Conservation (phyloP, 37 sponge, comb jelly and placozoan species). For the Agelas oroides region DNA sequence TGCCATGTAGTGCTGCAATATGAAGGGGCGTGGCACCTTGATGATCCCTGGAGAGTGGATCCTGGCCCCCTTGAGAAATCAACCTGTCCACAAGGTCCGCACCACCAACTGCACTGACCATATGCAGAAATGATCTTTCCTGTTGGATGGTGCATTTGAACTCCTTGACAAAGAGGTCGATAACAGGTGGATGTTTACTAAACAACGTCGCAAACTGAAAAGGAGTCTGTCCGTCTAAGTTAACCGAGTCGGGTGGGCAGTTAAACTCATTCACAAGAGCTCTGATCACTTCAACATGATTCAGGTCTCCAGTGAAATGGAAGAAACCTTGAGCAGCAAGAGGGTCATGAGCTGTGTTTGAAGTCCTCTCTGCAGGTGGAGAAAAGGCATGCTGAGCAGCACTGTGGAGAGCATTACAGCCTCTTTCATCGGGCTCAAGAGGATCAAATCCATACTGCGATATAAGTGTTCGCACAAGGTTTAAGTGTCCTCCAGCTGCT, state of each 20-base stretch:
- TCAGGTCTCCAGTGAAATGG: background rate
- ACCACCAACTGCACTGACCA: too few species aligned
- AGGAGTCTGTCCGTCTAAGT: too few species aligned
- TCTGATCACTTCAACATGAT: too few species aligned
- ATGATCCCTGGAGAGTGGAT: background rate
- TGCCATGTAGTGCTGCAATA: background rate
- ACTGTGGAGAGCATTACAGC: background rate
- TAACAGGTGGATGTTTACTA: too few species aligned
- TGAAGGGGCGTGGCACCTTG: background rate
- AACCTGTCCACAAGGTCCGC: background rate
- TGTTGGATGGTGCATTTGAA: too few species aligned
- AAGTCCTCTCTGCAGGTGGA: background rate
- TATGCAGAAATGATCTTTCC: too few species aligned
- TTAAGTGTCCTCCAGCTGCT: background rate
- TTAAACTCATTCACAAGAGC: background rate
- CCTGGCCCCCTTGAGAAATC: background rate
- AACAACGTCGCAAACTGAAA: too few species aligned
- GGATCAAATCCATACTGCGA: background rate
- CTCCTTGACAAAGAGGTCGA: background rate
- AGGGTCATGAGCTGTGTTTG: background rate
- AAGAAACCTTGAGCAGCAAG: background rate
- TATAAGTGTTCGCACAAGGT: background rate
- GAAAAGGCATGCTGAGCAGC: background rate
- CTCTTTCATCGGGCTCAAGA: background rate
- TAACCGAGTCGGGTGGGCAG: background rate